Evolutionary conservation across 2,113 vertebrate species (phyloP), one percentile per base, ranked within the genome.

Genomic region (Columba livia): DNA sequence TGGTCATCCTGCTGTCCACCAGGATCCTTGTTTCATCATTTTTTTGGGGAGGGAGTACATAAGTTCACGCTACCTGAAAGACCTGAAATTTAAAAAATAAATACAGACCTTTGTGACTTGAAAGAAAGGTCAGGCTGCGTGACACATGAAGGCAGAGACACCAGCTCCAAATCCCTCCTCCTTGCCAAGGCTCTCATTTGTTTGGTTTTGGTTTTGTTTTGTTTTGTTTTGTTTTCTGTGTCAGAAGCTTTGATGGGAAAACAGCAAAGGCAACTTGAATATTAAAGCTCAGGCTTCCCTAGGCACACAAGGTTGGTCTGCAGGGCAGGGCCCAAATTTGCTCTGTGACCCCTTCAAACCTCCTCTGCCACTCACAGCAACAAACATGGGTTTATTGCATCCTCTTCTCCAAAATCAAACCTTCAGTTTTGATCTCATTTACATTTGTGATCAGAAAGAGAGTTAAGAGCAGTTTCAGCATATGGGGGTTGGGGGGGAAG

Each of bases 261-360:
- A 36, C 12, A 47, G 56, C 64, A 70, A 85, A 50, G 28, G 15
- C 25, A 73, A 25, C 10, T 6, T 17, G 21, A 38, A n/a, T 1
- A 1, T 26, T 15, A 19, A 40, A 67, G 8, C 15, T 10, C 11
- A 7, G 0, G 0, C 5, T 60, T 3, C 1, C 0, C 34, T 1
- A 0, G 0, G 10, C 11, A 5, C 6, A 8, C 16, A 21, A 40
- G 9, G 70, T 12, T 0, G 0, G 6, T 15, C 12, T 2, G 3
- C 1, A 1, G 1, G 2, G 10, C 16, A 34, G 2, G 15, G 32
- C 6, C 1, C 0, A 32, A 77, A 28, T 3, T 31, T 14, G 48
- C 9, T 6, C 9, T 0, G 0, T 14, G 21, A 14, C 12, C 15
- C 23, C 64, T 53, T 79, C 72, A 56, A 38, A 72, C 17, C 25